phyloP scores from a whole-genome alignment of 2,113 vertebrate species.

The Platycercus adscitus region DNA sequence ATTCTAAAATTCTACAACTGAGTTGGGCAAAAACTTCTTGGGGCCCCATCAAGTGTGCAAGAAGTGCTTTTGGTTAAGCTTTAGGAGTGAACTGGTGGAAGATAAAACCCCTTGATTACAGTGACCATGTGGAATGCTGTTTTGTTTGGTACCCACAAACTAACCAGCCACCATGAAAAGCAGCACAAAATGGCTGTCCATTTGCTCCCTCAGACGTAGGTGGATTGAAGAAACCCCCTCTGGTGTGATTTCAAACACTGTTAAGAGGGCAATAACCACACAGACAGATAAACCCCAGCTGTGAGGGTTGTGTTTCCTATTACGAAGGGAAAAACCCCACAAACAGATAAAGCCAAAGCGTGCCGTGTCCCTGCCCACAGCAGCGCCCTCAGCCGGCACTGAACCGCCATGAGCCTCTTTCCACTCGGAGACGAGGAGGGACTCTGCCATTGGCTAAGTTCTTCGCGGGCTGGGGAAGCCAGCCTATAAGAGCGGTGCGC shows the following conservation, averaged over 20 bases:
- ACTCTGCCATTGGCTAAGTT: no score
- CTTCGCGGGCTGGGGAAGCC: neutral
- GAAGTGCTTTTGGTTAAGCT: neutral
- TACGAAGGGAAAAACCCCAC: neutral
- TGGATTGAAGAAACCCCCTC: neutral
- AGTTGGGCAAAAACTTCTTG: neutral
- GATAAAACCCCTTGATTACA: neutral
- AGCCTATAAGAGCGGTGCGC: neutral
- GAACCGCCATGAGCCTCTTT: no score
- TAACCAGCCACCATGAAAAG: neutral
- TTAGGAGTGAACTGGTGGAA: neutral
- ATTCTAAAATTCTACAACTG: no score
- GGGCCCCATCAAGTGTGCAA: neutral
- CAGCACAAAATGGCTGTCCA: neutral
- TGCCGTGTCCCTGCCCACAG: accelerated
- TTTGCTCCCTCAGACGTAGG: neutral
- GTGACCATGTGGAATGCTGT: neutral
- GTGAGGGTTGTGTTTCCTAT: neutral
- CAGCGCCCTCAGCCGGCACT: no score
- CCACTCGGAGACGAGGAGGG: no score
- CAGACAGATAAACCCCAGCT: neutral
- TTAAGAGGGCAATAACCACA: neutral
- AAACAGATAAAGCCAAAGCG: accelerated
- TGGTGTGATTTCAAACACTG: neutral
- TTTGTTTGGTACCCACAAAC: accelerated